phyloP scores from a whole-genome alignment of 2,797 vertebrate genomes.

The Lutjanus argentimaculatus region DNA sequence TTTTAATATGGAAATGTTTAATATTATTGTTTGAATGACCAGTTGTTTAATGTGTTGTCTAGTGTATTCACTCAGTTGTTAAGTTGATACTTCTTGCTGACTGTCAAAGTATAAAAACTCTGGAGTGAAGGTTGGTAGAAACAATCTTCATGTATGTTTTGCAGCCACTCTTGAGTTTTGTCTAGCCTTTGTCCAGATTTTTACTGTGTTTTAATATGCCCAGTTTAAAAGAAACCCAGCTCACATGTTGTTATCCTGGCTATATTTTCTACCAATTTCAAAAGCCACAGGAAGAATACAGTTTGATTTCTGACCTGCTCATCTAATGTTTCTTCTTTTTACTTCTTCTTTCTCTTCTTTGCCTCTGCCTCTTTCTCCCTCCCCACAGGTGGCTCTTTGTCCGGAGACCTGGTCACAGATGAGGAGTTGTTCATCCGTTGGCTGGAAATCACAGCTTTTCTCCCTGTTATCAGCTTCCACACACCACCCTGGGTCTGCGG shows the following conservation, averaged over 20 bases:
- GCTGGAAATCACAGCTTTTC: conserved; percentile 91
- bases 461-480: conserved; percentile 92
- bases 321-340: not conserved
- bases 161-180: not conserved
- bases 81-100: not conserved
- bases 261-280: too few relatives aligned
- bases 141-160: not conserved
- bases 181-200: not conserved
- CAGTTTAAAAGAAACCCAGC: not conserved
- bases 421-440: conserved; percentile 93
- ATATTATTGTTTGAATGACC: not conserved
- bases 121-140: not conserved
- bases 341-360: not conserved
- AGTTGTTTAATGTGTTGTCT: not conserved
- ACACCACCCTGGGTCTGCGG: conserved; percentile 91
- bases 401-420: conserved; percentile 81
- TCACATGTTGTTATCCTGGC: not conserved
- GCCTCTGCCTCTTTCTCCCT: not conserved
- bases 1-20: too few relatives aligned
- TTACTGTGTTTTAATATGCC: too few relatives aligned
- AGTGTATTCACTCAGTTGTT: not conserved
- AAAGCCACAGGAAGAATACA: too few relatives aligned
- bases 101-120: not conserved
- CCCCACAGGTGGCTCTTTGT: conserved; percentile 88
- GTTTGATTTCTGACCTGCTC: too few relatives aligned